phyloP scores from a whole-genome alignment of 2,113 vertebrate species.

The Oncorhynchus nerka region DNA sequence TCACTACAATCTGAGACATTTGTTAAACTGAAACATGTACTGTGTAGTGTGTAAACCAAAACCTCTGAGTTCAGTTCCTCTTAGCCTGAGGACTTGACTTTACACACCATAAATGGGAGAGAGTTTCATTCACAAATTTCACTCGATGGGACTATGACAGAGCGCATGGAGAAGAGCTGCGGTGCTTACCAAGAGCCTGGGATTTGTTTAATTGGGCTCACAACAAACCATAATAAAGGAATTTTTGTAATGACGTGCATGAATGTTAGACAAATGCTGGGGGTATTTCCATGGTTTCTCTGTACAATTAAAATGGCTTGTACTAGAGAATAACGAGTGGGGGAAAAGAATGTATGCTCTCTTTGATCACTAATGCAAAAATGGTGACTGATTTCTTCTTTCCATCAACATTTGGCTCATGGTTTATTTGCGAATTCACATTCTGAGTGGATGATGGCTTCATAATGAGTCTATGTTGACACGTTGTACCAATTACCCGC shows the following conservation, averaged over 20 bases:
- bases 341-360: not conserved
- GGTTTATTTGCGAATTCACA: not conserved
- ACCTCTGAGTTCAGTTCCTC: slow-evolving; percentile 31
- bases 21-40: not conserved
- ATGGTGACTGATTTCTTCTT: not conserved
- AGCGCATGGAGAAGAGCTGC: not conserved
- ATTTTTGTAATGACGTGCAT: too few relatives aligned
- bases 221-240: too few relatives aligned
- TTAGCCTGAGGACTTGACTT: slow-evolving; percentile 21
- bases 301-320: too few relatives aligned
- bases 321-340: too few relatives aligned
- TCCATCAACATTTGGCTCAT: not conserved
- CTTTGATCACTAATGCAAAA: not conserved
- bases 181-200: not conserved
- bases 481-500: not conserved
- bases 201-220: not conserved
- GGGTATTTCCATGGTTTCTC: too few relatives aligned
- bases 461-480: slow-evolving; percentile 1
- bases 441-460: not conserved
- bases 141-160: not conserved
- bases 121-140: slow-evolving; percentile 62
- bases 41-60: slow-evolving; percentile 33
- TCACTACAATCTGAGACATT: slow-evolving; percentile 25
- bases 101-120: slow-evolving; percentile 56
- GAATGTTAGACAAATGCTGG: too few relatives aligned